Conservation (phyloP, 1,140 invertebrate species). For the Rhynchophorus ferrugineus region DNA sequence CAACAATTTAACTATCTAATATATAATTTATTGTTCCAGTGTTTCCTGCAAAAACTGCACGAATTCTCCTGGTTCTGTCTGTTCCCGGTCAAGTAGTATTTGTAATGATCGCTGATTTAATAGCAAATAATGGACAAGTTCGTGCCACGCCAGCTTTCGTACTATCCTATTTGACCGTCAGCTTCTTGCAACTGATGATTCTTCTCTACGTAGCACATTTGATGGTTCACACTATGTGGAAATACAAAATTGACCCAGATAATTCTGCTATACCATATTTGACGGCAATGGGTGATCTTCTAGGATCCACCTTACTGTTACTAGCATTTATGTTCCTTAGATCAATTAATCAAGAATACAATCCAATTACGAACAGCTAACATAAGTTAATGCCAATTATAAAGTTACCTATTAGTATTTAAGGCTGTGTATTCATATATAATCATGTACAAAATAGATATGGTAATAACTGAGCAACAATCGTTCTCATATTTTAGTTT, state of each 20-base stretch:
- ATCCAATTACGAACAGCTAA: background rate
- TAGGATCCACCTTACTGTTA: slow-evolving; percentile 80
- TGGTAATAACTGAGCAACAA: background rate
- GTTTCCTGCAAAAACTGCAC: slow-evolving; percentile 68
- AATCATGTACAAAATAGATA: background rate
- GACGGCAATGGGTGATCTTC: slow-evolving; percentile 87
- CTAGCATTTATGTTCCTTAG: slow-evolving; percentile 76
- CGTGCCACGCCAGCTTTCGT: slow-evolving; percentile 56
- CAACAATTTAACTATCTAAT: background rate
- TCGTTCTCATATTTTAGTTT: background rate
- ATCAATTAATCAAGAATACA: slow-evolving; percentile 42
- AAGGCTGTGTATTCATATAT: slow-evolving; percentile 1
- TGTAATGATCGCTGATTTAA: slow-evolving; percentile 70
- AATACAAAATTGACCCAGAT: slow-evolving; percentile 84
- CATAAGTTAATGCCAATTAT: background rate
- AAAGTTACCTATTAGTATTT: slow-evolving; percentile 8
- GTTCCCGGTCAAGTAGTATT: slow-evolving; percentile 91
- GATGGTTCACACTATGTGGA: slow-evolving; percentile 89
- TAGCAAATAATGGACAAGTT: slow-evolving; percentile 50
- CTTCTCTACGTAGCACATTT: slow-evolving; percentile 77
- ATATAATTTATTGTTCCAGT: slow-evolving; percentile 46
- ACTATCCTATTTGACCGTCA: slow-evolving; percentile 57
- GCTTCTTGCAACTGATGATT: slow-evolving; percentile 59
- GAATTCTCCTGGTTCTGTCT: slow-evolving; percentile 77
- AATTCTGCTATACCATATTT: slow-evolving; percentile 96